A percentile compares a stretch with the other conserved stretches of the same genome.
phyloP scores from a whole-genome alignment of 2,113 vertebrate genomes.

The Cryptomyrus ogoouensis region DNA sequence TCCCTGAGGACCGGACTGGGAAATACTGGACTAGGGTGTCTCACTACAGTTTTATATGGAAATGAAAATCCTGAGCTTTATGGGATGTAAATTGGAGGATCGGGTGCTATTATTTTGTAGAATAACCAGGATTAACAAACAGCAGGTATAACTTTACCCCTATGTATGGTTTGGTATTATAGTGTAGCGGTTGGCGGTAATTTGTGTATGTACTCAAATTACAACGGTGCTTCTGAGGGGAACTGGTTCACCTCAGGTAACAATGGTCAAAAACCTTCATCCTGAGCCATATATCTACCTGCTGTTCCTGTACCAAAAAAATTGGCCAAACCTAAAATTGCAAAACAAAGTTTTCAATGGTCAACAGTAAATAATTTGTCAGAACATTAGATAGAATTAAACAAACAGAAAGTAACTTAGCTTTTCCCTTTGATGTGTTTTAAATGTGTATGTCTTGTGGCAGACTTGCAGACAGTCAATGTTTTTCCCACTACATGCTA shows the following conservation, averaged over 20 bases:
- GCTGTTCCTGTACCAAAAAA: background rate
- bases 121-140: background rate
- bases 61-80: background rate
- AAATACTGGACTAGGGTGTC: background rate
- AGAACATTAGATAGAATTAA: background rate
- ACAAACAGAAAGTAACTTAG: background rate
- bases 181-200: background rate
- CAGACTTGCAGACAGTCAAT: background rate
- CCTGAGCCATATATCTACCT: background rate
- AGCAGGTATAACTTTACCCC: background rate
- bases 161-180: background rate
- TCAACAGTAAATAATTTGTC: background rate
- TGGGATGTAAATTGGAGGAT: background rate
- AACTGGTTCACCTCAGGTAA: background rate
- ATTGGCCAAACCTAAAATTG: background rate
- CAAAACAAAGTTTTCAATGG: background rate
- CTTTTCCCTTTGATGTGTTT: background rate
- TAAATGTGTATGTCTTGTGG: background rate
- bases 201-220: background rate
- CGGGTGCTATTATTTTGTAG: background rate
- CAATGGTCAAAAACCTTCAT: background rate
- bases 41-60: background rate
- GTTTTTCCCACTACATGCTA: background rate
- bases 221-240: background rate
- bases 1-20: background rate